Conservation (phyloP, 1,140 invertebrate species). For the Rhagoletis zephyria region DNA sequence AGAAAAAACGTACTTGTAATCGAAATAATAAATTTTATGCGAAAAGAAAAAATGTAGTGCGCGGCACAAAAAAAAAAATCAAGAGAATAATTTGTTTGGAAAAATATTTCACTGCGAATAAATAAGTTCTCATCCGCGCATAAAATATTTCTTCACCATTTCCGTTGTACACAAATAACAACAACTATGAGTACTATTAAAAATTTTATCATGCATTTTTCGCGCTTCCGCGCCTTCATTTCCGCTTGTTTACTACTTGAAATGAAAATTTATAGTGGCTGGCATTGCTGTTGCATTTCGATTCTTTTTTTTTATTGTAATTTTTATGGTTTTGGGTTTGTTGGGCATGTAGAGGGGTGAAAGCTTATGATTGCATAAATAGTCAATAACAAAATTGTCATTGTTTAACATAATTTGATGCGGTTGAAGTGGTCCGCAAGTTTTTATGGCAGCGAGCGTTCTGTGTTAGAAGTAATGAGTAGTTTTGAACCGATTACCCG, state of each 20-base stretch:
- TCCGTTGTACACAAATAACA: not conserved
- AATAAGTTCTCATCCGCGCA: not conserved
- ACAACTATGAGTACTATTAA: no score
- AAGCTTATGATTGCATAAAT: not conserved
- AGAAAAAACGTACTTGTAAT: not conserved
- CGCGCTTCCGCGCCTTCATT: not conserved
- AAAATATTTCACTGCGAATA: not conserved
- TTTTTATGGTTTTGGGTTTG: not conserved
- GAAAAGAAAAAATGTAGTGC: not conserved
- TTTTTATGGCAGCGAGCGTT: not conserved
- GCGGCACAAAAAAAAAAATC: not conserved
- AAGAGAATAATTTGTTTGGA: not conserved
- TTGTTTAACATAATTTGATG: not conserved
- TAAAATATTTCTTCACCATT: not conserved
- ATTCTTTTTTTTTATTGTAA: not conserved
- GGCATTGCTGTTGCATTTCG: not conserved
- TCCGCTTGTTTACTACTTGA: not conserved
- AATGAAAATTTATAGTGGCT: not conserved
- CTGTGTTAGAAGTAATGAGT: not conserved
- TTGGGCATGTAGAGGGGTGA: no score
- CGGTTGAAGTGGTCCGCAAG: not conserved
- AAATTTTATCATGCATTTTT: slow-evolving; percentile 12
- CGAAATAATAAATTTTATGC: not conserved
- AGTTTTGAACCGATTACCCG: not conserved
- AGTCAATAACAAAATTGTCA: not conserved